Evolutionary conservation across 2,113 vertebrate species (phyloP).

Genomic region (Charadrius vociferus): DNA sequence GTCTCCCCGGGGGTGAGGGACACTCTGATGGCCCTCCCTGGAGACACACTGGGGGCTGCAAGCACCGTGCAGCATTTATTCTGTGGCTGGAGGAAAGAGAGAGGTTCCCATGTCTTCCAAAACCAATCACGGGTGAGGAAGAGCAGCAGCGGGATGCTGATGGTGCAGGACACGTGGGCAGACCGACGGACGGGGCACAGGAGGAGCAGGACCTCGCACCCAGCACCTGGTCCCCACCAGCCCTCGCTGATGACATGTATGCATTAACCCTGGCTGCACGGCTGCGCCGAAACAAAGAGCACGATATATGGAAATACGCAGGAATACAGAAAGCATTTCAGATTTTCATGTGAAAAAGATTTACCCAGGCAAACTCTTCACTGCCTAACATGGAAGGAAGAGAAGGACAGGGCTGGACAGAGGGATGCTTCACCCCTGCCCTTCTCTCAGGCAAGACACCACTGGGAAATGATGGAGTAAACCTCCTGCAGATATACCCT

Average conservation of each 20-base stretch:
- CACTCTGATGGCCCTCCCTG: neutral
- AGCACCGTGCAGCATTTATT: neutral
- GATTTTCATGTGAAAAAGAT: neutral
- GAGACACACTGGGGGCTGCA: neutral
- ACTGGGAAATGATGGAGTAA: neutral
- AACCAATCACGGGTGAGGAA: fast-evolving
- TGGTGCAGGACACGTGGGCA: no score
- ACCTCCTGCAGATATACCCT: neutral
- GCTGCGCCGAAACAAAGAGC: neutral
- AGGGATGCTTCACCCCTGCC: neutral
- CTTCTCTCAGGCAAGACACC: neutral
- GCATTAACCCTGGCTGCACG: neutral
- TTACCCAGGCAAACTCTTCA: neutral
- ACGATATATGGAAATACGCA: fast-evolving
- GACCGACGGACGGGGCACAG: fast-evolving
- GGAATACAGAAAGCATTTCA: neutral
- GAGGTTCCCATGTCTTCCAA: fast-evolving
- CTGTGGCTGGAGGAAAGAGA: neutral
- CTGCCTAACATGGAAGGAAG: neutral
- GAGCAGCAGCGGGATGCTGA: no score
- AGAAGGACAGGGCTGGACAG: neutral
- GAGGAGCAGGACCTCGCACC: neutral
- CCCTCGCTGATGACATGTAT: fast-evolving
- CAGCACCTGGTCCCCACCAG: no score
- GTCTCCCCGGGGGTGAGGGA: neutral